Evolutionary conservation across 2,888 invertebrate genomes (phyloP).

Genomic region (Coleophora flavipennella): DNA sequence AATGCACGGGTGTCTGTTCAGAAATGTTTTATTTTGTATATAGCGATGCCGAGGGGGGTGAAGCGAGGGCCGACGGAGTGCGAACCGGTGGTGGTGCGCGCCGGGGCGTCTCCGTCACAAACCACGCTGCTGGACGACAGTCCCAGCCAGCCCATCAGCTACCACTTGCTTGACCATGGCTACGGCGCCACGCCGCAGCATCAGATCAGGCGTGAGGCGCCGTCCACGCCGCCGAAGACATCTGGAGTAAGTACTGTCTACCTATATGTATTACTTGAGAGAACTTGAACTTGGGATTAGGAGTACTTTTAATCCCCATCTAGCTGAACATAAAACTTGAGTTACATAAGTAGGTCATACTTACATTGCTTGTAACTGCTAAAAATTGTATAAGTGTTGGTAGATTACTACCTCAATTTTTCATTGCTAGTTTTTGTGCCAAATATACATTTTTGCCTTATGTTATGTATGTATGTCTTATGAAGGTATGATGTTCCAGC

Average conservation of each 20-base stretch:
- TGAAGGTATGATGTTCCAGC: too few relatives aligned
- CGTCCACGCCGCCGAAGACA: constrained; percentile 68
- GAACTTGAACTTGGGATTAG: too few relatives aligned
- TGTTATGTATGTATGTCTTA: too few relatives aligned
- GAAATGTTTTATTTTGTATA: constrained; percentile 24
- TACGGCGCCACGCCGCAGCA: constrained; percentile 87
- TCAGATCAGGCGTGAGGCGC: constrained; percentile 74
- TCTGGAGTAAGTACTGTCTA: constrained; percentile 58
- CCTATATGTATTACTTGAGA: too few relatives aligned
- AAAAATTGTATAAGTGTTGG: too few relatives aligned
- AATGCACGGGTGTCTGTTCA: constrained; percentile 18
- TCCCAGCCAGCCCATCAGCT: constrained; percentile 74
- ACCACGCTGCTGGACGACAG: constrained; percentile 65
- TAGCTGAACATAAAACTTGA: too few relatives aligned
- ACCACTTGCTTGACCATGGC: constrained; percentile 88
- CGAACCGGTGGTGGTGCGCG: constrained; percentile 64
- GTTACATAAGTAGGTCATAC: too few relatives aligned
- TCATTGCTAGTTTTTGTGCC: too few relatives aligned
- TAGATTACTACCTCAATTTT: too few relatives aligned
- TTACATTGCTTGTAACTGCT: too few relatives aligned
- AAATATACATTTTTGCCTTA: too few relatives aligned
- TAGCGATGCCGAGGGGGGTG: constrained; percentile 75
- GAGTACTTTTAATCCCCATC: too few relatives aligned
- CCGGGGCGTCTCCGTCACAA: constrained; percentile 69
- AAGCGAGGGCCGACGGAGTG: constrained; percentile 71